Evolutionary conservation across 2,888 invertebrate genomes (phyloP).

Genomic region (Adelognathus sp.): DNA sequence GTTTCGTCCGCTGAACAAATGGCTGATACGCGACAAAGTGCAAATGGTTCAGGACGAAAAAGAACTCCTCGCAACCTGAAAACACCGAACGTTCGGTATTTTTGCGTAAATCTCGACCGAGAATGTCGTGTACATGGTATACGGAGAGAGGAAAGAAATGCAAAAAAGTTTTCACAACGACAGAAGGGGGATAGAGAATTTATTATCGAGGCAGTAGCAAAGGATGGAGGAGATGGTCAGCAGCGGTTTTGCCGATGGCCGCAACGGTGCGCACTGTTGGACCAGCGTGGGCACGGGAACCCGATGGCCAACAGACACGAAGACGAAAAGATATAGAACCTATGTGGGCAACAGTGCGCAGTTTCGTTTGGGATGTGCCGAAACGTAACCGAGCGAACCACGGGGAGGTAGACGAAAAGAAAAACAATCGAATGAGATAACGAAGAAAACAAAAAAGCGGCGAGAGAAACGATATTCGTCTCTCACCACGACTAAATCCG

Average conservation of each 20-base stretch:
- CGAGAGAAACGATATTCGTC: neutral
- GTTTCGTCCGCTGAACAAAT: neutral
- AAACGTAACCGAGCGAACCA: neutral
- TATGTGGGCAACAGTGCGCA: neutral
- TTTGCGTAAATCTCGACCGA: conserved; percentile 1
- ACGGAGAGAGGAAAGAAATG: conserved; percentile 27
- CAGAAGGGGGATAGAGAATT: conserved; percentile 32
- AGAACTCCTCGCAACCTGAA: conserved; percentile 29
- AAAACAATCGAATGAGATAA: neutral
- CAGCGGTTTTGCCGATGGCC: conserved; percentile 32
- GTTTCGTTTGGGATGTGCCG: conserved; percentile 24
- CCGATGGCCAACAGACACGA: neutral
- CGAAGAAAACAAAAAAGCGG: neutral
- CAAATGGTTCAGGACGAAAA: too few species aligned
- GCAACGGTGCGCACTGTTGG: conserved; percentile 20
- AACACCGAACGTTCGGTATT: conserved; percentile 6
- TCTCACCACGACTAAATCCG: conserved; percentile 19
- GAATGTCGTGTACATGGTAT: neutral
- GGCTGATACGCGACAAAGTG: neutral
- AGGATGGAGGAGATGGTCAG: neutral
- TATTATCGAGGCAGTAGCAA: conserved; percentile 44
- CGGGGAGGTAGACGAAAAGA: conserved; percentile 4
- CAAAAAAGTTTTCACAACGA: conserved; percentile 25
- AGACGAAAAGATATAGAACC: conserved; percentile 18
- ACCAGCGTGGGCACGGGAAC: conserved; percentile 6